Evolutionary conservation across 2,113 vertebrate species (phyloP).

Genomic region (Nanorana parkeri): DNA sequence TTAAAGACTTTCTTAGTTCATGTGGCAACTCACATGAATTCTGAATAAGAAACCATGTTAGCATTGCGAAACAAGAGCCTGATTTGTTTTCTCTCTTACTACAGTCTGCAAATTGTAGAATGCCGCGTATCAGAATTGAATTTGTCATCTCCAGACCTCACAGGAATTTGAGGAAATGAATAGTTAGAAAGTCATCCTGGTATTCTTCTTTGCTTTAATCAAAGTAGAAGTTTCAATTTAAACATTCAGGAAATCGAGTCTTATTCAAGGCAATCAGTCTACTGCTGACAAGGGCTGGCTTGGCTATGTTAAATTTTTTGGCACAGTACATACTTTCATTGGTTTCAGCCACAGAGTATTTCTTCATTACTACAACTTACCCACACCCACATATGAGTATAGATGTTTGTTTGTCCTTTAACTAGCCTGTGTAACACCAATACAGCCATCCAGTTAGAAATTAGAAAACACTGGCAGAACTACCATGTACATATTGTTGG

Average conservation of each 20-base stretch:
- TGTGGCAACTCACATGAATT: conserved; percentile 74
- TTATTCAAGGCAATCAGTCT: conserved; percentile 86
- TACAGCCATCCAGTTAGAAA: too few relatives aligned
- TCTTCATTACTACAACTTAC: conserved; percentile 53
- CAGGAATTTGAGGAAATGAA: conserved; percentile 85
- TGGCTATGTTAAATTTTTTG: conserved; percentile 79
- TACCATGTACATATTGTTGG: not conserved
- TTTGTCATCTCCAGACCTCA: conserved; percentile 87
- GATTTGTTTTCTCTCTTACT: conserved; percentile 83
- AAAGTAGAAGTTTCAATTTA: conserved; percentile 84
- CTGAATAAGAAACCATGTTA: conserved; percentile 79
- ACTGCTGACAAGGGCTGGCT: conserved; percentile 76
- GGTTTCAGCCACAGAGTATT: conserved; percentile 73
- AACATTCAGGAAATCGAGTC: conserved; percentile 84
- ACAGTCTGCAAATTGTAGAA: conserved; percentile 83
- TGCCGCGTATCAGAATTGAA: conserved; percentile 84
- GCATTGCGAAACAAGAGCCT: conserved; percentile 81
- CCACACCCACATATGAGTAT: conserved; percentile 47
- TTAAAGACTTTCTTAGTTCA: conserved; percentile 68
- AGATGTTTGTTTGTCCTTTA: conserved; percentile 56
- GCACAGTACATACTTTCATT: conserved; percentile 78
- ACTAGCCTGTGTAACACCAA: not conserved
- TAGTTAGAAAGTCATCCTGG: conserved; percentile 80
- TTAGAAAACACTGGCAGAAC: not conserved
- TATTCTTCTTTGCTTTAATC: conserved; percentile 84